Conservation (phyloP, 2,888 invertebrate genomes). For the Coronaproctus castanopsis region DNA sequence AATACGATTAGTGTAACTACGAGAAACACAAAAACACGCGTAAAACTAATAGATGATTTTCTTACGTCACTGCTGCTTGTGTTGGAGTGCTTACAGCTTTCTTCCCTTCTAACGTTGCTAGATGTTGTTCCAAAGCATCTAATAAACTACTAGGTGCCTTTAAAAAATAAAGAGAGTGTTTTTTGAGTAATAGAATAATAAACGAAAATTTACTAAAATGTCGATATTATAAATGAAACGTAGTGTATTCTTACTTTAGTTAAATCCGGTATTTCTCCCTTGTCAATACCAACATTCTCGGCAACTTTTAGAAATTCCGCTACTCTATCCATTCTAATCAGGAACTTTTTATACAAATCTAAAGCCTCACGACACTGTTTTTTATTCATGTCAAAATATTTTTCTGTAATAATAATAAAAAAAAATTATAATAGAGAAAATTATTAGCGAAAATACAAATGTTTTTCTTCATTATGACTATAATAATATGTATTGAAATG, state of each 20-base stretch:
- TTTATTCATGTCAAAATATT: conserved; percentile 99
- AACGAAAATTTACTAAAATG: neutral
- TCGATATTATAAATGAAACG: too few species aligned
- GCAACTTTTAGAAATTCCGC: conserved; percentile 85
- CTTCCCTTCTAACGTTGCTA: conserved; percentile 80
- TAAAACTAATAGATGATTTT: too few species aligned
- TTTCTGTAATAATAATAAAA: conserved; percentile 39
- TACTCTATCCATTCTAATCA: conserved; percentile 94
- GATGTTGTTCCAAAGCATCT: conserved; percentile 90
- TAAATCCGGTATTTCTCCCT: conserved; percentile 93
- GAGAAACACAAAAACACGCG: too few species aligned
- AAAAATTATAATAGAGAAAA: neutral
- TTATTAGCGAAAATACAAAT: too few species aligned
- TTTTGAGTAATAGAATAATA: too few species aligned
- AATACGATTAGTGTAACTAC: too few species aligned
- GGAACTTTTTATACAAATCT: conserved; percentile 95
- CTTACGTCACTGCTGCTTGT: conserved; percentile 55
- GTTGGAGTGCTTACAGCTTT: conserved; percentile 75
- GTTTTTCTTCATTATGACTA: conserved; percentile 25
- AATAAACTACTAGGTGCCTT: conserved; percentile 84
- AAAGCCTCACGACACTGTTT: conserved; percentile 94
- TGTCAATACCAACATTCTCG: conserved; percentile 83
- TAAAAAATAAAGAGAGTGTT: too few species aligned
- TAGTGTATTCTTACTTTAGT: conserved; percentile 67
- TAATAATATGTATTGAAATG: conserved; percentile 1